phyloP scores from a whole-genome alignment of 2,113 vertebrate species.

The Phyllopteryx taeniolatus region DNA sequence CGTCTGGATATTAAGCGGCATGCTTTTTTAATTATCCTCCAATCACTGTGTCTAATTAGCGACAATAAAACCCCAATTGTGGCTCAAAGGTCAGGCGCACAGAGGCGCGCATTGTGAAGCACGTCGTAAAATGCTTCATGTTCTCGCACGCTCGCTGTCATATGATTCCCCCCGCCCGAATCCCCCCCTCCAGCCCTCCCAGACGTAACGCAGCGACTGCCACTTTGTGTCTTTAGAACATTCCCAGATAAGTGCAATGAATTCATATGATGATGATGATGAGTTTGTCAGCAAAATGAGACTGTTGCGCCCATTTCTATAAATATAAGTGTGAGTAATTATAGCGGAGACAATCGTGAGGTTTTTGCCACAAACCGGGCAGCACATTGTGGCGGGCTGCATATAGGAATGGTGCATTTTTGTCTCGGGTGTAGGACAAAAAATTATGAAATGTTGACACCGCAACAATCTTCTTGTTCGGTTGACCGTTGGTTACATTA shows the following conservation, averaged over 20 bases:
- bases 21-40: constrained; percentile 32
- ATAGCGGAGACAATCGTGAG: background rate
- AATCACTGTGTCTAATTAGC: constrained; percentile 39
- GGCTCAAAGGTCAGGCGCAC: constrained; percentile 27
- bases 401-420: background rate
- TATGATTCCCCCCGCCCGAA: background rate
- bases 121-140: background rate
- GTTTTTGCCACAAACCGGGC: background rate
- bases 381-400: background rate
- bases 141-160: background rate
- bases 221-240: background rate
- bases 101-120: background rate
- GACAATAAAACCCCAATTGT: constrained; percentile 3
- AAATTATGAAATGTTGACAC: background rate
- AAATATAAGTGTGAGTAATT: background rate
- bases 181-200: background rate
- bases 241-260: background rate
- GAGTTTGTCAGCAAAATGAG: background rate
- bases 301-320: background rate
- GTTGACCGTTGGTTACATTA: too few relatives aligned
- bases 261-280: background rate
- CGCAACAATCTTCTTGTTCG: too few relatives aligned
- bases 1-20: constrained; percentile 17
- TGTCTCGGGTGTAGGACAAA: background rate
- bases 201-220: background rate